Base-by-base conservation (phyloP, 2,797 vertebrate genomes). In the Characodon lateralis region DNA sequence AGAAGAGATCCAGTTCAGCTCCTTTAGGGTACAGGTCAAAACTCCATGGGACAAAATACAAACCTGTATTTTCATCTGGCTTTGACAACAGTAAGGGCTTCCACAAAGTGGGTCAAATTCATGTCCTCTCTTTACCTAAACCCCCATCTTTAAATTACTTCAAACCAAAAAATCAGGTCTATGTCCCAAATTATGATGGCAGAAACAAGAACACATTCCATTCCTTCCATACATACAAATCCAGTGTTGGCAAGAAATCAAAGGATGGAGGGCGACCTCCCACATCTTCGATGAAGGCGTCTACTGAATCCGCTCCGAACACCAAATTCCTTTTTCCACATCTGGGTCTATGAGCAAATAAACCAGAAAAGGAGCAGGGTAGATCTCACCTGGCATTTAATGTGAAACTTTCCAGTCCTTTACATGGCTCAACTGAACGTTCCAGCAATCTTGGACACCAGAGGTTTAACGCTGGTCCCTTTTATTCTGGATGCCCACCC, bases 261-360 rank as follows among this genome's bases (percentile, higher is more conserved):
- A 78, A 80, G 0, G 10, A 39, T 31, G 18, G 39, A 53, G 61
- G 80, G 26, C 4, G 68, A 31, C 6, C 24, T 50, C 12, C 76
- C 3, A 14, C 9, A 0, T 1, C 10, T 5, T 55, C 72, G 39
- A 71, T 31, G 50, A 59, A 59, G 58, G 35, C 0, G 65, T 68
- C 39, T 18, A 63, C 20, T 68, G 55, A 16, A 20, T 79, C 56
- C n/a, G 43, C 71, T 72, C 69, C 80, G 39, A 65, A 26, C 35
- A 76, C 71, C 43, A 26, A 72, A 46, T 46, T 46, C 68, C n/a
- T 28, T 43, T 79, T 66, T 61, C 43, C 73, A 63, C 69, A 74
- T 20, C 43, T 70, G 39, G 58, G 13, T 26, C 53, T 78, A 77
- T 48, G 82, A 65, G 43, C 58, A 82, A 76, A 61, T 71, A 50